Conservation (phyloP, 2,113 vertebrate species). For the Chaetodon trifascialis region DNA sequence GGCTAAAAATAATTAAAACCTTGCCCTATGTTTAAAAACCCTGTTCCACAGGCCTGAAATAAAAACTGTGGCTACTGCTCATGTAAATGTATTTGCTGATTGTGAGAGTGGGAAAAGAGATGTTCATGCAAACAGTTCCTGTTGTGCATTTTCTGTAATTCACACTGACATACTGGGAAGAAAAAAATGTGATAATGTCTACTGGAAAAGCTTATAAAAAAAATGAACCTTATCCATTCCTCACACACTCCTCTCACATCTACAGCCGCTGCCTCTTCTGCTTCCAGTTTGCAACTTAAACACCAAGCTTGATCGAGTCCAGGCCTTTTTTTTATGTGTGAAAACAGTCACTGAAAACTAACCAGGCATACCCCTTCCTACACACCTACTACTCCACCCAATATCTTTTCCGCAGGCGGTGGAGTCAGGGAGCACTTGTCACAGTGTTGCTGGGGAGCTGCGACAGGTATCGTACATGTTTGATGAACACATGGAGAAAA, state of each 20-base stretch:
- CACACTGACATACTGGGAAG: background rate
- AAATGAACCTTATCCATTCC: constrained; percentile 5
- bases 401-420: constrained; percentile 54
- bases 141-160: constrained; percentile 2
- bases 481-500: constrained; percentile 74
- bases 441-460: constrained; percentile 40
- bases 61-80: constrained; percentile 30
- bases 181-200: background rate
- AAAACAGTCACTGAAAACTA: constrained; percentile 79
- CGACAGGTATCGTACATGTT: constrained; percentile 73
- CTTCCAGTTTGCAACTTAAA: constrained; percentile 67
- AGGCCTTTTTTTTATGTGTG: constrained; percentile 79
- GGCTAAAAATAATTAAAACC: constrained; percentile 57
- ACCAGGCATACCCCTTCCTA: constrained; percentile 58
- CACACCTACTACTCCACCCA: constrained; percentile 39
- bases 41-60: constrained; percentile 9
- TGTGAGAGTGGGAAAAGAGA: constrained; percentile 18
- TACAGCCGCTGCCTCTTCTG: constrained; percentile 50
- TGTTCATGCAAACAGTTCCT: constrained; percentile 35
- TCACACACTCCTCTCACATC: constrained; percentile 1
- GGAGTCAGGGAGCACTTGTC: constrained; percentile 76
- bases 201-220: constrained; percentile 2
- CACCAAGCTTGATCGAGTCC: constrained; percentile 69
- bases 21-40: constrained; percentile 6
- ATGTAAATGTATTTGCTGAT: constrained; percentile 35